These are phyloP conservation scores for Calliopum simillimum DNA, from an alignment of 2,888 invertebrate species.

Conservation along the genomic window DNA sequence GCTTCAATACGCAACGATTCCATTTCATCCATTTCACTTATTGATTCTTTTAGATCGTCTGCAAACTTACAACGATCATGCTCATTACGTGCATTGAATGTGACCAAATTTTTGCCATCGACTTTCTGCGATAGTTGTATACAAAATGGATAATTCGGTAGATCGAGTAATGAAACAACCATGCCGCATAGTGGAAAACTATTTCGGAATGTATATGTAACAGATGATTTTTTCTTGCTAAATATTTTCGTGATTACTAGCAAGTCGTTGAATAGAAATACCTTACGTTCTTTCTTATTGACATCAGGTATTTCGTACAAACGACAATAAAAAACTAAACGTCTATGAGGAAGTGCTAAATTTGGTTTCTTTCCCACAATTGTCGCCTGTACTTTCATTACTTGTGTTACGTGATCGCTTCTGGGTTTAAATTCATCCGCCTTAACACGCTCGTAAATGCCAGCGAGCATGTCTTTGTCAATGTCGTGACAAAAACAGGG, in stretches of 20 bases:
- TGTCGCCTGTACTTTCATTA: no score
- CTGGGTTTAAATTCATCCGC: slow-evolving; percentile 95
- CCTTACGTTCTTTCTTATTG: slow-evolving; percentile 91
- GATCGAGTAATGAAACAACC: no score
- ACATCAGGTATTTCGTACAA: no score
- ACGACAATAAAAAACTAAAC: slow-evolving; percentile 99
- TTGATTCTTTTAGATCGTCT: slow-evolving; percentile 96
- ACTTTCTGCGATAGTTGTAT: no score
- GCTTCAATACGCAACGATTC: slow-evolving; percentile 94
- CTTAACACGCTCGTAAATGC: slow-evolving; percentile 96
- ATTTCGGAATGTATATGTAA: no score
- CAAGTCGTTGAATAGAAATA: slow-evolving; percentile 98
- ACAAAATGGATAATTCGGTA: no score
- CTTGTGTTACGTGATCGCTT: slow-evolving; percentile 81
- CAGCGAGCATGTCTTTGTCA: no score
- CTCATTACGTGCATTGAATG: no score
- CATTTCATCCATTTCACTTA: slow-evolving; percentile 99
- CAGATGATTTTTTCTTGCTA: slow-evolving; percentile 97
- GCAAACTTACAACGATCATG: slow-evolving; percentile 99
- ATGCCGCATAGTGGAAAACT: no score
- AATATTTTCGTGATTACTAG: slow-evolving; percentile 97
- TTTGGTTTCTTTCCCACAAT: slow-evolving; percentile 99
- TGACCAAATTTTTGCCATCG: no score
- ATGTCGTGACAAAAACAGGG: no score
- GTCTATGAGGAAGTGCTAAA: slow-evolving; percentile 92